Conservation (phyloP, 2,888 invertebrate species). For the Metalampra italica region DNA sequence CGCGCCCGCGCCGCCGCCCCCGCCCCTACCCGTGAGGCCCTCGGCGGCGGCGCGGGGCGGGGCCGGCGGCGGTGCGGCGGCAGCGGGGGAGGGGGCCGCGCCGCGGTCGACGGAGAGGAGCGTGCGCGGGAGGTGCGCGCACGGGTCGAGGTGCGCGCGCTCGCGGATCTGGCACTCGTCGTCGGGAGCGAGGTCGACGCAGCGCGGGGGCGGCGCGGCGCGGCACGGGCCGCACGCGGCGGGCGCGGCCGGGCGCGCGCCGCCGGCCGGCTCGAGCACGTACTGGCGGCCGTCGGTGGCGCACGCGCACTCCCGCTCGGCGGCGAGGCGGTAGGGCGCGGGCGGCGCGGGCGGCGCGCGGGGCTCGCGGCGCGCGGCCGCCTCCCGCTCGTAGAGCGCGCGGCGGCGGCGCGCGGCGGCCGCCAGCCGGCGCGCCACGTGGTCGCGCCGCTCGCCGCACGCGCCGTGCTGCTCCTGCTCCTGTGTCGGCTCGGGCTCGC, state of each 20-base stretch:
- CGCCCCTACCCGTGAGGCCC: conserved; percentile 16
- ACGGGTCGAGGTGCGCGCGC: conserved; percentile 30
- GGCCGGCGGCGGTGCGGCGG: not conserved
- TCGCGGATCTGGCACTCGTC: conserved; percentile 27
- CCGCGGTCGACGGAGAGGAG: conserved; percentile 39
- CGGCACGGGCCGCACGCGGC: conserved; percentile 23
- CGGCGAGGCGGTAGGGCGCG: conserved; percentile 19
- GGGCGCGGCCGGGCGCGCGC: not conserved
- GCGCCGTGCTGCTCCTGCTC: not conserved
- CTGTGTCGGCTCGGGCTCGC: not conserved
- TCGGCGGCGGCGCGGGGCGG: conserved; percentile 19
- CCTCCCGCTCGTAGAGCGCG: conserved; percentile 31
- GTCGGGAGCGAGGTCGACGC: conserved; percentile 27
- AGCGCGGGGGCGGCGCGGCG: conserved; percentile 26
- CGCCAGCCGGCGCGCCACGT: conserved; percentile 19
- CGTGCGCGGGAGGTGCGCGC: conserved; percentile 41
- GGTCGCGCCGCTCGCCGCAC: conserved; percentile 11
- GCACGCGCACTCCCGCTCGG: conserved; percentile 29
- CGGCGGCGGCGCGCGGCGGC: conserved; percentile 16
- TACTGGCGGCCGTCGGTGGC: conserved; percentile 36
- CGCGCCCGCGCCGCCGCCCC: conserved; percentile 1
- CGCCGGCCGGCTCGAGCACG: conserved; percentile 9
- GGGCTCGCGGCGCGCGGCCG: conserved; percentile 7
- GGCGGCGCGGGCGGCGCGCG: conserved; percentile 1
- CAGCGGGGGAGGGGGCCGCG: not conserved